These are phyloP conservation scores for Carassius gibelio DNA, from an alignment of 2,113 vertebrate genomes.

Conservation along the genomic window DNA sequence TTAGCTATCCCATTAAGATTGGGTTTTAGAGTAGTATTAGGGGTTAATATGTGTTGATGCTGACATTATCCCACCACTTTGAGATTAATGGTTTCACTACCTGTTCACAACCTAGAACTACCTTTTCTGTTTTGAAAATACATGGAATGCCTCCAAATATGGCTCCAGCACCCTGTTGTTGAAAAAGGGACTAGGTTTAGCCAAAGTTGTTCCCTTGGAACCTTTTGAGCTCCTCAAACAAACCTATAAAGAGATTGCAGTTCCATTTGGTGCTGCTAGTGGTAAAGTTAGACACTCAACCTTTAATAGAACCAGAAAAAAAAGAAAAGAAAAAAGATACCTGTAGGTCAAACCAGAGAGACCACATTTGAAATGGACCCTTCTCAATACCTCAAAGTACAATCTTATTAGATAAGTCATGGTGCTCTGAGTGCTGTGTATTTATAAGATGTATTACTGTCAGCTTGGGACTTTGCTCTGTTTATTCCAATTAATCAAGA, in stretches of 20 bases:
- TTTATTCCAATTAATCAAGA: constrained; percentile 25
- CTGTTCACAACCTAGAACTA: not conserved
- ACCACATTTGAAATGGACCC: not conserved
- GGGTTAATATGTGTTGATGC: not conserved
- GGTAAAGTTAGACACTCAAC: not conserved
- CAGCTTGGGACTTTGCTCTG: not conserved
- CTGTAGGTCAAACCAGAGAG: not conserved
- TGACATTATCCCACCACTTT: not conserved
- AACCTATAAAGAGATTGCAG: not conserved
- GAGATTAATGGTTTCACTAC: not conserved
- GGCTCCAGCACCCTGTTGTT: not conserved
- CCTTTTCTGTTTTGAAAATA: not conserved
- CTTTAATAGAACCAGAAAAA: not conserved
- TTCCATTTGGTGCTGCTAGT: not conserved
- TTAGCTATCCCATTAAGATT: too few species aligned
- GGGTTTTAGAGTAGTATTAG: too few species aligned
- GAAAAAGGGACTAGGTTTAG: not conserved
- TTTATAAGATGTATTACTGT: not conserved
- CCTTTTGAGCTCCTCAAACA: not conserved
- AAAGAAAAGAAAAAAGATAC: not conserved
- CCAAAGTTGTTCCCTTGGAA: not conserved
- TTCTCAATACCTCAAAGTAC: constrained; percentile 6
- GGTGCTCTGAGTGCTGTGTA: not conserved
- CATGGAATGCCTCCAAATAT: not conserved
- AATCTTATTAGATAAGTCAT: constrained; percentile 15